Evolutionary conservation across 2,113 vertebrate genomes (phyloP).

Genomic region (Cyprinus carpio): DNA sequence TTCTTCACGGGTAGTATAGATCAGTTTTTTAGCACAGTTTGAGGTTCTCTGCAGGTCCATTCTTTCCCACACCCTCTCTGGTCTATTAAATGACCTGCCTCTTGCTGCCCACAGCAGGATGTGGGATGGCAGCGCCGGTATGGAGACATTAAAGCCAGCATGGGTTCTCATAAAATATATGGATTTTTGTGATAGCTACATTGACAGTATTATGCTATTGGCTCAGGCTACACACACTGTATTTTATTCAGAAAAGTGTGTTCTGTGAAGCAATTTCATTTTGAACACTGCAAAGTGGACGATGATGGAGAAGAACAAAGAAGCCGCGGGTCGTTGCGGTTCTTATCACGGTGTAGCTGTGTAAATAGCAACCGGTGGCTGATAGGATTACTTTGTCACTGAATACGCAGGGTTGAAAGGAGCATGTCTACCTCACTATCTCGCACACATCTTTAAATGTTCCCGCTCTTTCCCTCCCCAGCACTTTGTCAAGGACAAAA

Average conservation of each 20-base stretch:
- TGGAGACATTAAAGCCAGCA: slow-evolving; percentile 57
- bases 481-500: slow-evolving; percentile 56
- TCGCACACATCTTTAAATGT: slow-evolving; percentile 54
- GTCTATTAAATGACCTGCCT: slow-evolving; percentile 61
- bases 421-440: not conserved
- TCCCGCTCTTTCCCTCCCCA: slow-evolving; percentile 40
- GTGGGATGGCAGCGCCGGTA: slow-evolving; percentile 52
- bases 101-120: slow-evolving; percentile 39
- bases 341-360: slow-evolving; percentile 23
- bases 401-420: slow-evolving; percentile 16
- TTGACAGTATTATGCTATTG: slow-evolving; percentile 33
- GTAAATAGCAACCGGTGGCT: slow-evolving; percentile 25
- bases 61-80: slow-evolving; percentile 49
- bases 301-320: slow-evolving; percentile 14
- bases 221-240: not conserved
- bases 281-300: slow-evolving; percentile 28
- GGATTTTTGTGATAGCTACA: slow-evolving; percentile 47
- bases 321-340: not conserved
- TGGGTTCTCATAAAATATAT: slow-evolving; percentile 48
- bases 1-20: slow-evolving; percentile 41
- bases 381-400: slow-evolving; percentile 20
- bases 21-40: slow-evolving; percentile 47
- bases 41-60: slow-evolving; percentile 24
- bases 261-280: not conserved
- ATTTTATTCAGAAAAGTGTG: slow-evolving; percentile 7